Conservation (phyloP, 2,113 vertebrate genomes). For the Rhadina sibilatrix region DNA sequence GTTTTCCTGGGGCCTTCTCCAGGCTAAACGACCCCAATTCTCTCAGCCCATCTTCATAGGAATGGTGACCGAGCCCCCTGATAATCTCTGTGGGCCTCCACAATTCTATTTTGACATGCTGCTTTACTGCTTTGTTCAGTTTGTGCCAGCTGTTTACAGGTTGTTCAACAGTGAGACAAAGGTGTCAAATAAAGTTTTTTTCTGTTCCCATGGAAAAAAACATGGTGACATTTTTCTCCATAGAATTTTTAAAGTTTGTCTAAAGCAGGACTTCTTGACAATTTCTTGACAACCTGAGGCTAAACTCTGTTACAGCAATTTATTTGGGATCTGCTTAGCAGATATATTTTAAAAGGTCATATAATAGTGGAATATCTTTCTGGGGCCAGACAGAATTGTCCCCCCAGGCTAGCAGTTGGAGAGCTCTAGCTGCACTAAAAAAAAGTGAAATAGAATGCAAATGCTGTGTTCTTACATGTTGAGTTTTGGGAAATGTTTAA, state of each 20-base stretch:
- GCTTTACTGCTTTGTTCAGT: neutral
- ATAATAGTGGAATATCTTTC: constrained; percentile 58
- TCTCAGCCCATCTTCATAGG: neutral
- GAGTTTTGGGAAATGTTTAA: constrained; percentile 29
- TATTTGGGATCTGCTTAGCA: constrained; percentile 58
- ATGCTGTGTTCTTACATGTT: constrained; percentile 21
- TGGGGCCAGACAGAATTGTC: constrained; percentile 48
- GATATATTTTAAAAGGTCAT: constrained; percentile 65
- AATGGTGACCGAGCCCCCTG: neutral
- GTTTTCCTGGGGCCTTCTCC: neutral
- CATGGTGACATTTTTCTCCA: constrained; percentile 25
- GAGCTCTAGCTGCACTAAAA: constrained; percentile 8
- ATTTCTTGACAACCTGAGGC: constrained; percentile 18
- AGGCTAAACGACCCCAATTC: neutral
- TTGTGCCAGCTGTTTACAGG: neutral
- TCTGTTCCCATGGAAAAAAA: neutral
- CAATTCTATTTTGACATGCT: neutral
- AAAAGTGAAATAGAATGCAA: constrained; percentile 18
- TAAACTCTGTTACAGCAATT: constrained; percentile 50
- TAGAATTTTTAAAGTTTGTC: constrained; percentile 24
- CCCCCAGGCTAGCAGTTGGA: constrained; percentile 53
- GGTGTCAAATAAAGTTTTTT: neutral
- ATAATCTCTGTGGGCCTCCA: neutral
- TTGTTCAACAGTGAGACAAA: neutral
- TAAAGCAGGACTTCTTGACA: constrained; percentile 44